Conservation (phyloP, 2,797 vertebrate species). For the Podarcis lilfordi region DNA sequence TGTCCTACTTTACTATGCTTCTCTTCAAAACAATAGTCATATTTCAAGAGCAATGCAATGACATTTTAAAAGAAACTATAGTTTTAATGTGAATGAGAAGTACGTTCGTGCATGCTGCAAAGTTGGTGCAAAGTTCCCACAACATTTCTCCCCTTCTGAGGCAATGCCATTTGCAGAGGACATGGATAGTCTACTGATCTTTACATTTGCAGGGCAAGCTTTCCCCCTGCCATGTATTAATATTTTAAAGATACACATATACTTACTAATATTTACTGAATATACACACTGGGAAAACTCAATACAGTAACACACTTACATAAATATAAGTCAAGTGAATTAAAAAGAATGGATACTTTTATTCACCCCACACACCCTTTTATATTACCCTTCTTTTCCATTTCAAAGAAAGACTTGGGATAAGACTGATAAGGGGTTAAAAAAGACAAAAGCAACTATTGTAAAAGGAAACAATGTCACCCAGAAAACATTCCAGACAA, state of each 20-base stretch:
- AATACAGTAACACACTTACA: background rate
- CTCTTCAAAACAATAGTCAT: background rate
- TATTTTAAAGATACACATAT: too few species aligned
- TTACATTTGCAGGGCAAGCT: background rate
- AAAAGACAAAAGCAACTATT: background rate
- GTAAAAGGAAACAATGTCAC: background rate
- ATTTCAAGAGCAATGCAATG: background rate
- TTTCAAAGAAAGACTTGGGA: background rate
- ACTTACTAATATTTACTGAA: background rate
- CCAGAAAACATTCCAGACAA: background rate
- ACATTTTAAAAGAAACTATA: too few species aligned
- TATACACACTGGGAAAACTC: background rate
- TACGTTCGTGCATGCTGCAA: too few species aligned
- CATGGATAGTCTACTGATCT: background rate
- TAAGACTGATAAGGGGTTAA: background rate
- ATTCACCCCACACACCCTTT: background rate
- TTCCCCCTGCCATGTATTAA: too few species aligned
- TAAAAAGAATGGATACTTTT: background rate
- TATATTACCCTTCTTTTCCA: background rate
- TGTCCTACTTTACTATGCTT: background rate
- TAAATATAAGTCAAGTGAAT: background rate
- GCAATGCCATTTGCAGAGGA: background rate
- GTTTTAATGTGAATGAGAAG: too few species aligned
- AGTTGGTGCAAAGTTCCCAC: too few species aligned
- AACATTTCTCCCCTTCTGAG: background rate